Percentiles rank a stretch among this genome's conserved stretches.
phyloP scores from a whole-genome alignment of 2,113 vertebrate species.

The Clarias batrachus region DNA sequence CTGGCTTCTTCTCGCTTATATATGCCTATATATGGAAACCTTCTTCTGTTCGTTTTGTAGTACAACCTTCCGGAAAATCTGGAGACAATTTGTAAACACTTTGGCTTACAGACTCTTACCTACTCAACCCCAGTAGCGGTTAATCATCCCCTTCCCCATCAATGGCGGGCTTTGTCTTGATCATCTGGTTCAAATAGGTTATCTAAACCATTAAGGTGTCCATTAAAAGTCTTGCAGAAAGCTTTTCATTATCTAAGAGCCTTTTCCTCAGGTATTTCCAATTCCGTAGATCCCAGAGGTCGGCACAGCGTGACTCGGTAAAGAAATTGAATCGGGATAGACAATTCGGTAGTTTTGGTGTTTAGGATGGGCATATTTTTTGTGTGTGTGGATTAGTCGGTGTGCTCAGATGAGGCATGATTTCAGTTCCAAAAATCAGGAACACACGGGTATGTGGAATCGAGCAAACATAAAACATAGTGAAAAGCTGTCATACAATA shows the following conservation, averaged over 20 bases:
- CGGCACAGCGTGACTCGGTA: neutral
- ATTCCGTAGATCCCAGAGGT: too few relatives aligned
- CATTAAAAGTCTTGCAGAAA: neutral
- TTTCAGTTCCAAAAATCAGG: neutral
- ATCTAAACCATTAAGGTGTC: neutral
- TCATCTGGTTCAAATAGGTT: neutral
- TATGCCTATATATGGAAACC: slow-evolving; percentile 5
- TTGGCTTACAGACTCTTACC: slow-evolving; percentile 3
- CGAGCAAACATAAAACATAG: neutral
- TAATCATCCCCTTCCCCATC: neutral
- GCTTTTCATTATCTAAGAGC: neutral
- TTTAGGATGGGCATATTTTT: neutral
- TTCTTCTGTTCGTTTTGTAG: neutral
- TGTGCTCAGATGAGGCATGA: neutral
- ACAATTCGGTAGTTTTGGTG: neutral
- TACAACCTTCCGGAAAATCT: slow-evolving; percentile 3
- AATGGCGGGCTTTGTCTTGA: neutral
- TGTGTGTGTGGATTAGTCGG: neutral
- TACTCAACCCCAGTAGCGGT: neutral
- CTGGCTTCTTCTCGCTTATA: neutral
- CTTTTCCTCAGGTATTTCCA: neutral
- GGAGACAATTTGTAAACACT: slow-evolving; percentile 21
- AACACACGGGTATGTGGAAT: neutral
- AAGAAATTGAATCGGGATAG: neutral
- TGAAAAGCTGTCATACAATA: neutral